Conservation (phyloP, 2,888 invertebrate species). For the Tromatobia lineatoria region DNA sequence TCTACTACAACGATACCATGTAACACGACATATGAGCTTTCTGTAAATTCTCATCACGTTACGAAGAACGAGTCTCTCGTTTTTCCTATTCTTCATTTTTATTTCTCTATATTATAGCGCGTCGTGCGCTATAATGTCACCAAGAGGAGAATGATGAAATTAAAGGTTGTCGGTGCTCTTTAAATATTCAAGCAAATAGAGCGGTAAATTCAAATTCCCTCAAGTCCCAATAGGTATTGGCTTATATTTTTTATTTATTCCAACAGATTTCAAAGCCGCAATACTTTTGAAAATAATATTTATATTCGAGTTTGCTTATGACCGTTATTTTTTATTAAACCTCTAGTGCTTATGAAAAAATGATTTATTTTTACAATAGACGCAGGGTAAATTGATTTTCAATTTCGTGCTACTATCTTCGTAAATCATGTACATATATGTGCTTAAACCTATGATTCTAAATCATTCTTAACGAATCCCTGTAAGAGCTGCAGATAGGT, state of each 20-base stretch:
- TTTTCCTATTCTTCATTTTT: constrained; percentile 10
- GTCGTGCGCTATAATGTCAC: constrained; percentile 10
- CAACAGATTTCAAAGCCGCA: too few species aligned
- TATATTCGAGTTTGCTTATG: too few species aligned
- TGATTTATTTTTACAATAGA: too few species aligned
- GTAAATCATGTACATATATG: too few species aligned
- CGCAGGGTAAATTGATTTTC: too few species aligned
- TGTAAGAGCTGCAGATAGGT: too few species aligned
- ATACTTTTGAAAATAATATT: too few species aligned
- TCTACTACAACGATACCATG: background rate
- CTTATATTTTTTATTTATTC: constrained; percentile 1
- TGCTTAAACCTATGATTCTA: too few species aligned
- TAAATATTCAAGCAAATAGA: constrained; percentile 14
- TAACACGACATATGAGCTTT: background rate
- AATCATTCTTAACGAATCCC: too few species aligned
- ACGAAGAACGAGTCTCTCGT: background rate
- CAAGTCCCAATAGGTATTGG: constrained; percentile 4
- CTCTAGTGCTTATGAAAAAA: too few species aligned
- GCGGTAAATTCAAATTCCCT: constrained; percentile 5
- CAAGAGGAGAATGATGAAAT: constrained; percentile 7
- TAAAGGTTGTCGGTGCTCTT: constrained; percentile 16
- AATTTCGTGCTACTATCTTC: too few species aligned
- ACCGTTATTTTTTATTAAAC: too few species aligned
- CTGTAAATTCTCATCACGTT: background rate
- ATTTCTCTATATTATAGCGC: background rate